These are phyloP conservation scores for Lasioglossum morio DNA, from an alignment of 2,888 invertebrate genomes.

Conservation along the genomic window DNA sequence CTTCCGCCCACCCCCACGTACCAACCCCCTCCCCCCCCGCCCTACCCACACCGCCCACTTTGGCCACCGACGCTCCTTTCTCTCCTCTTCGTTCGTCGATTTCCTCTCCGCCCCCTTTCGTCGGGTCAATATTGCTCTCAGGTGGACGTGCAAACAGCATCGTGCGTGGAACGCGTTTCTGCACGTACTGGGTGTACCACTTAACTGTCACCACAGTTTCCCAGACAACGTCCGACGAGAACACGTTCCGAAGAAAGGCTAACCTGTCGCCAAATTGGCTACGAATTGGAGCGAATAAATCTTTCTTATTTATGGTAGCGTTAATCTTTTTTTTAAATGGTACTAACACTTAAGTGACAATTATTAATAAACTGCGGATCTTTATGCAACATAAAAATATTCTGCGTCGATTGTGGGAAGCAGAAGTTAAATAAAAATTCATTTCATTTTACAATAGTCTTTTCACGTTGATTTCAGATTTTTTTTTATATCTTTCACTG, in stretches of 20 bases:
- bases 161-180: not conserved
- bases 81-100: constrained; percentile 18
- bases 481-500: too few species aligned
- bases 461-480: too few species aligned
- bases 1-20: constrained; percentile 22
- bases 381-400: too few species aligned
- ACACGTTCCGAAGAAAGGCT: not conserved
- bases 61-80: constrained; percentile 14
- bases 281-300: not conserved
- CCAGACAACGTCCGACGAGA: not conserved
- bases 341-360: too few species aligned
- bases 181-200: not conserved
- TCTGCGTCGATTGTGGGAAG: too few species aligned
- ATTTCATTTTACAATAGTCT: too few species aligned
- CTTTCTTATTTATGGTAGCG: too few species aligned
- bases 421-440: too few species aligned
- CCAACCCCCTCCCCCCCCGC: not conserved
- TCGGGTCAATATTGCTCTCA: constrained; percentile 46
- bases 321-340: too few species aligned
- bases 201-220: not conserved
- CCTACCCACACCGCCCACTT: not conserved
- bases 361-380: too few species aligned
- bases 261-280: not conserved
- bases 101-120: constrained; percentile 20
- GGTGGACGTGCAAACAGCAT: constrained; percentile 11